Conservation (phyloP, 2,113 vertebrate genomes). For the Aegithalos caudatus region DNA sequence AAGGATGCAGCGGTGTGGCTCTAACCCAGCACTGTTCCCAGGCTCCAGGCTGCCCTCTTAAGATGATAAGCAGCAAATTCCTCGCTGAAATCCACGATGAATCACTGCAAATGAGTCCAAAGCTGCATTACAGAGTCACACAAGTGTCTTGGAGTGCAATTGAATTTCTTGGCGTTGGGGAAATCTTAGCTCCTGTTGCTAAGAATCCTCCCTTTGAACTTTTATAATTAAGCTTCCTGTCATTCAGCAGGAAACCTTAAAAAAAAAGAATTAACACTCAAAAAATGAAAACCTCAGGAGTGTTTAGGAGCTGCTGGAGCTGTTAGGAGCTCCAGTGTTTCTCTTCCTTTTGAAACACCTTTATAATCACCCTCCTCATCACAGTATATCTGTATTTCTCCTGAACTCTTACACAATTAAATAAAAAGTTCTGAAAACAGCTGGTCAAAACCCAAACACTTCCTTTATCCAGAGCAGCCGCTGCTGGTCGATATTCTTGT, state of each 20-base stretch:
- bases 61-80: slow-evolving; percentile 9
- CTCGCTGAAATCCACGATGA: neutral
- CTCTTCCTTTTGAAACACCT: neutral
- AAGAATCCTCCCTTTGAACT: neutral
- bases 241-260: neutral
- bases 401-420: neutral
- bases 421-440: neutral
- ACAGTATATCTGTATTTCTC: neutral
- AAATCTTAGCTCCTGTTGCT: neutral
- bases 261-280: neutral
- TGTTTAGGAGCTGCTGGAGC: neutral
- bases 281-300: neutral
- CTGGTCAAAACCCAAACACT: neutral
- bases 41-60: slow-evolving; percentile 57
- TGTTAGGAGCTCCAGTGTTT: neutral
- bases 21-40: neutral
- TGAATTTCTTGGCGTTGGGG: neutral
- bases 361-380: neutral
- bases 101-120: neutral
- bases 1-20: neutral
- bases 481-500: neutral
- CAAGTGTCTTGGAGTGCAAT: neutral
- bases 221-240: neutral
- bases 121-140: neutral
- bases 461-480: neutral